Percentiles rank a stretch among this genome's conserved stretches.
These are phyloP conservation scores for Pyxicephalus adspersus DNA, from an alignment of 2,113 vertebrate species.

Conservation along the genomic window DNA sequence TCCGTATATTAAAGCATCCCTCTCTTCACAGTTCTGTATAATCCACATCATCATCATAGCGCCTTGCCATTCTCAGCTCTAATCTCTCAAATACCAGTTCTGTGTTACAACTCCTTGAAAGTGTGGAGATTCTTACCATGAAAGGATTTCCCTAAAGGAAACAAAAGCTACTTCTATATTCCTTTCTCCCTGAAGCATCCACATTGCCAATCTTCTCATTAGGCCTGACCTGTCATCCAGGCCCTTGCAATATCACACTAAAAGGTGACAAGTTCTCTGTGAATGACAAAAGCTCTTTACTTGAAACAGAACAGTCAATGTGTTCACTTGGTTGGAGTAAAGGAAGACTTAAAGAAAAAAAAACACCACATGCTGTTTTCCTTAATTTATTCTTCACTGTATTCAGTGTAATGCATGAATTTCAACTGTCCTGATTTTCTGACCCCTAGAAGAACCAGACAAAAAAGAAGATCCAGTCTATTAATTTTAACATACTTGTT, in stretches of 20 bases:
- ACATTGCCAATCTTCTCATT: constrained; percentile 70
- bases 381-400: too few relatives aligned
- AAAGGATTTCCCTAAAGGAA: constrained; percentile 66
- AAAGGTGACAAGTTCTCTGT: constrained; percentile 66
- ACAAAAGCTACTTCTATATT: constrained; percentile 61
- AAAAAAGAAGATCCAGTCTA: too few relatives aligned
- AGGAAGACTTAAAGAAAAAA: constrained; percentile 24
- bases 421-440: too few relatives aligned
- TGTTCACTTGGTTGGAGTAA: constrained; percentile 61
- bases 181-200: constrained; percentile 58
- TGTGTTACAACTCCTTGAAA: constrained; percentile 54
- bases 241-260: constrained; percentile 64
- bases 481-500: too few relatives aligned
- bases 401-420: too few relatives aligned
- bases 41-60: constrained; percentile 34
- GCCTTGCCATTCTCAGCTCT: constrained; percentile 39
- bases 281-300: constrained; percentile 74
- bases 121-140: constrained; percentile 56
- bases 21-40: constrained; percentile 43
- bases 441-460: too few relatives aligned
- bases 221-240: constrained; percentile 65
- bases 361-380: constrained; percentile 25
- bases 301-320: constrained; percentile 71
- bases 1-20: constrained; percentile 44
- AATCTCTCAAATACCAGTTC: constrained; percentile 55